Percentiles rank a stretch among this genome's conserved stretches.
Evolutionary conservation across 2,113 vertebrate genomes (phyloP).

Genomic region (Datnioides undecimradiatus): DNA sequence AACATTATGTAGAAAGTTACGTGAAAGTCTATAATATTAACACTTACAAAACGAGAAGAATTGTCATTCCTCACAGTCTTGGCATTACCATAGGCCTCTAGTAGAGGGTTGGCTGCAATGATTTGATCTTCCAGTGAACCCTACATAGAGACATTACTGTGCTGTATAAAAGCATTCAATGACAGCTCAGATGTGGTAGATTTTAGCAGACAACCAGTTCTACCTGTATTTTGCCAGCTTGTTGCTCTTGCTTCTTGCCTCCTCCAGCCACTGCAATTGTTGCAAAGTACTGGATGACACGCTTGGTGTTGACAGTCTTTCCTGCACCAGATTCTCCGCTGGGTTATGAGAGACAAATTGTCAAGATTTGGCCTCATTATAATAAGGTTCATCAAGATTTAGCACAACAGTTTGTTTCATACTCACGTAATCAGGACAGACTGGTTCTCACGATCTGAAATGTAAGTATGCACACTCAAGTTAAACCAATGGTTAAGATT

Average conservation of each 20-base stretch:
- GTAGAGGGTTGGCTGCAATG: conserved; percentile 82
- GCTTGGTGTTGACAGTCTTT: conserved; percentile 95
- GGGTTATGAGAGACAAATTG: too few species aligned
- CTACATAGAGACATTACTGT: conserved; percentile 68
- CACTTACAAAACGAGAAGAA: conserved; percentile 89
- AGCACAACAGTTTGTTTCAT: neutral
- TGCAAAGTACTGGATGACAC: conserved; percentile 96
- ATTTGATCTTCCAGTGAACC: conserved; percentile 90
- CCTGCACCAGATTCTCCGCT: conserved; percentile 96
- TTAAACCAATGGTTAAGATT: neutral
- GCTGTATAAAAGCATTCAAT: neutral
- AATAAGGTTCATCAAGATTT: conserved; percentile 3
- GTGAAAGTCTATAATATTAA: neutral
- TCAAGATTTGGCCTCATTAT: too few species aligned
- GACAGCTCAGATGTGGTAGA: neutral
- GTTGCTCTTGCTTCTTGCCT: conserved; percentile 44
- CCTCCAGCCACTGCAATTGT: conserved; percentile 87
- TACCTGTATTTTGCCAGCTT: conserved; percentile 88
- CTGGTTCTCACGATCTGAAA: conserved; percentile 88
- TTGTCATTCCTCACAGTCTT: conserved; percentile 91
- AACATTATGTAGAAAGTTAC: neutral
- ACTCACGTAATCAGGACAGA: conserved; percentile 90
- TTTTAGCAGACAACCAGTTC: neutral
- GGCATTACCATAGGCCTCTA: conserved; percentile 89
- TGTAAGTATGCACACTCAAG: neutral